Evolutionary conservation across 2,113 vertebrate genomes (phyloP).

Genomic region (Gymnobelideus leadbeateri): DNA sequence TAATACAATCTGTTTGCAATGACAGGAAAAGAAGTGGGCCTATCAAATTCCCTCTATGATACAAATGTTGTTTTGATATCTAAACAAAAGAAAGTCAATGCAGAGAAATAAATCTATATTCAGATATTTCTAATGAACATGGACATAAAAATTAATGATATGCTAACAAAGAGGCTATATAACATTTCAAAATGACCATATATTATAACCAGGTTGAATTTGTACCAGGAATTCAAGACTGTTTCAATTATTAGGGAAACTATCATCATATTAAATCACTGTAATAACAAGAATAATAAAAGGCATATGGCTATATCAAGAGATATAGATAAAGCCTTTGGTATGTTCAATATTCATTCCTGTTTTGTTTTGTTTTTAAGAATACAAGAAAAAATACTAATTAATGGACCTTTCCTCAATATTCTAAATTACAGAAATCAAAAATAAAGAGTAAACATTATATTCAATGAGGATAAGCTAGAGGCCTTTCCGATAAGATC

Average conservation of each 20-base stretch:
- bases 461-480: not conserved
- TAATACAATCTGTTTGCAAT: not conserved
- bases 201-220: not conserved
- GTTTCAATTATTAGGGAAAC: not conserved
- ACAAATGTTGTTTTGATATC: not conserved
- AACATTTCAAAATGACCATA: not conserved
- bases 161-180: not conserved
- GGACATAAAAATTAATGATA: not conserved
- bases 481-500: not conserved
- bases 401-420: not conserved
- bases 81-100: not conserved
- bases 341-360: not conserved
- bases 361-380: not conserved
- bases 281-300: not conserved
- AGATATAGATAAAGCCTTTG: not conserved
- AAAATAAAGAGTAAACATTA: not conserved
- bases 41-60: not conserved
- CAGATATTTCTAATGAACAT: not conserved
- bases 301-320: not conserved
- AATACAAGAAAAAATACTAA: not conserved
- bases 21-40: not conserved
- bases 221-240: not conserved
- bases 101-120: not conserved
- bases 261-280: not conserved
- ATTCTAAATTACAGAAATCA: not conserved